These are phyloP conservation scores for Drosophila bunnanda DNA, from an alignment of 2,888 invertebrate genomes.

Conservation along the genomic window DNA sequence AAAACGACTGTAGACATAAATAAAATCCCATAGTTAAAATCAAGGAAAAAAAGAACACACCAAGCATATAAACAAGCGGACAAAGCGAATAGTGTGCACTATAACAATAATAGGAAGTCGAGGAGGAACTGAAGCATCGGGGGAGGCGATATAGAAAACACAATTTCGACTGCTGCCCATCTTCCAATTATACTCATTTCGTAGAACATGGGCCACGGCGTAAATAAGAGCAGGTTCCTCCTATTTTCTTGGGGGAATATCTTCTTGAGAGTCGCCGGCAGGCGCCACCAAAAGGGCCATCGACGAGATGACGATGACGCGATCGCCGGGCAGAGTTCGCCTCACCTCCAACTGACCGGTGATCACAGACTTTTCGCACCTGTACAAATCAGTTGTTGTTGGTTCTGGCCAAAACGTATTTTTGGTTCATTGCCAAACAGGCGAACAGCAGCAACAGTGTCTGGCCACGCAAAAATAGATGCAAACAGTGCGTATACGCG, in stretches of 20 bases:
- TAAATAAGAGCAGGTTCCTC: constrained; percentile 17
- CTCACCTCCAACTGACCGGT: constrained; percentile 42
- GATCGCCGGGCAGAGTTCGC: constrained; percentile 27
- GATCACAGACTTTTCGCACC: constrained; percentile 80
- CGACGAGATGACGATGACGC: constrained; percentile 35
- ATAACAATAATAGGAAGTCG: constrained; percentile 35
- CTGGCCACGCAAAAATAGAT: constrained; percentile 29
- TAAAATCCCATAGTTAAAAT: constrained; percentile 9
- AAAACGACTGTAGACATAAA: not conserved
- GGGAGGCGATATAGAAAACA: constrained; percentile 5
- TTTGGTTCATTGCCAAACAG: constrained; percentile 78
- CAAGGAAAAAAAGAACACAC: constrained; percentile 17
- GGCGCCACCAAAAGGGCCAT: constrained; percentile 48
- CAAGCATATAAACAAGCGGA: constrained; percentile 50
- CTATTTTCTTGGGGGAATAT: not conserved
- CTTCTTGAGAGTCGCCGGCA: constrained; percentile 26
- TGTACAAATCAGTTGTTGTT: constrained; percentile 65
- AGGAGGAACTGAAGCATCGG: constrained; percentile 1
- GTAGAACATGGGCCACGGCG: constrained; percentile 21
- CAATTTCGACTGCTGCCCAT: constrained; percentile 2
- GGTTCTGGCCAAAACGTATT: constrained; percentile 43
- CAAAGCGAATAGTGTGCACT: constrained; percentile 23
- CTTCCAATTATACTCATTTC: constrained; percentile 19
- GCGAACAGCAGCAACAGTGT: constrained; percentile 41
- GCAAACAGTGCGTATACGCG: constrained; percentile 14